Conservation (phyloP, 2,888 invertebrate genomes). For the Tetramorium bicarinatum region DNA sequence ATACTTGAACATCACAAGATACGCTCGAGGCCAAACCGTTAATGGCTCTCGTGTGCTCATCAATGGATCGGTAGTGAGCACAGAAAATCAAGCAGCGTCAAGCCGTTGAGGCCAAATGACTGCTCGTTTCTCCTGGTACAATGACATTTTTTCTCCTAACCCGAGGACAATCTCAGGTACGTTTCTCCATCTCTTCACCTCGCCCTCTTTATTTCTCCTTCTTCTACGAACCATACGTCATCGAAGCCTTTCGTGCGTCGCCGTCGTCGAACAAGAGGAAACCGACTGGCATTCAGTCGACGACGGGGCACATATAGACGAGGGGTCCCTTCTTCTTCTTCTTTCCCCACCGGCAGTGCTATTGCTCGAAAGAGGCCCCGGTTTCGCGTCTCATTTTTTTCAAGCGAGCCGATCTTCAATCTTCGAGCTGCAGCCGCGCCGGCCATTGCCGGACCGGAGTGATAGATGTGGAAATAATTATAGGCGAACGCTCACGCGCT, state of each 20-base stretch:
- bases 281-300: constrained; percentile 76
- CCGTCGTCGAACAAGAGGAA: constrained; percentile 78
- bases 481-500: constrained; percentile 82
- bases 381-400: constrained; percentile 81
- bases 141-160: constrained; percentile 73
- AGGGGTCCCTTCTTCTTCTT: constrained; percentile 62
- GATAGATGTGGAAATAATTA: constrained; percentile 86
- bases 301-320: constrained; percentile 75
- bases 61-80: constrained; percentile 68
- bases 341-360: constrained; percentile 66
- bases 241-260: constrained; percentile 76
- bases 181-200: constrained; percentile 65
- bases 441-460: constrained; percentile 78
- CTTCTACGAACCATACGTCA: constrained; percentile 78
- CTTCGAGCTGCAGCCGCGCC: constrained; percentile 78
- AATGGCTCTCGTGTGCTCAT: constrained; percentile 69
- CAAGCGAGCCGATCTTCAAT: constrained; percentile 82
- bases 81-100: constrained; percentile 62
- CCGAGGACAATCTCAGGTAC: constrained; percentile 74
- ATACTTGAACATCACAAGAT: constrained; percentile 28
- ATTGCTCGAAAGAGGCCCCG: constrained; percentile 78
- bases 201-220: constrained; percentile 74
- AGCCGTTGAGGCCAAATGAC: constrained; percentile 71
- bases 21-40: constrained; percentile 62
- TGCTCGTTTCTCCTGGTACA: constrained; percentile 70